Evolutionary conservation across 2,113 vertebrate species (phyloP).

Genomic region (Calidris pygmaea): DNA sequence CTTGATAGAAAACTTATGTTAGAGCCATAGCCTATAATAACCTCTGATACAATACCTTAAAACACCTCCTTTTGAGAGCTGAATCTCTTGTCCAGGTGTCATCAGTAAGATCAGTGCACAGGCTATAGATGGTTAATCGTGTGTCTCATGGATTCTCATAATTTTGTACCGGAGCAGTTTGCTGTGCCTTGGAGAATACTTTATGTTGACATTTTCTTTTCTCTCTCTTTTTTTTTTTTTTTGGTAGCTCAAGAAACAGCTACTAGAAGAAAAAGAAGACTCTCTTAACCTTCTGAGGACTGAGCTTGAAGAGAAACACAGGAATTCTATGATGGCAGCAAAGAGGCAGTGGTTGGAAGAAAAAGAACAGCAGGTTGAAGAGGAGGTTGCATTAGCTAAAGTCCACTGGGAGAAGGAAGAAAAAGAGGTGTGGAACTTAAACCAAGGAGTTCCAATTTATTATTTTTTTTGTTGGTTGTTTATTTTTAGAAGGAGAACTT

Average conservation of each 20-base stretch:
- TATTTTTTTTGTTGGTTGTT: neutral
- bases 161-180: neutral
- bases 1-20: neutral
- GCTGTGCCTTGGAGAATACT: neutral
- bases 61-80: neutral
- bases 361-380: slow-evolving; percentile 71
- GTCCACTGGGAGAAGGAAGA: slow-evolving; percentile 76
- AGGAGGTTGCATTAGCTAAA: slow-evolving; percentile 70
- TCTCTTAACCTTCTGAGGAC: slow-evolving; percentile 72
- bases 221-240: neutral
- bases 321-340: slow-evolving; percentile 60
- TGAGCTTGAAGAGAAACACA: slow-evolving; percentile 80
- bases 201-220: neutral
- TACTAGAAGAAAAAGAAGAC: slow-evolving; percentile 70
- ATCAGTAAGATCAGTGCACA: neutral
- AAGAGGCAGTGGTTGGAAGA: slow-evolving; percentile 81
- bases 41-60: neutral
- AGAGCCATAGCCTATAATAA: neutral
- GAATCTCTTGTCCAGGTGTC: neutral
- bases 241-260: slow-evolving; percentile 70
- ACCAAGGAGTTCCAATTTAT: neutral
- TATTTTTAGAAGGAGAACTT: neutral
- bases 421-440: slow-evolving; percentile 71
- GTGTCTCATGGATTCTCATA: neutral
- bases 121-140: neutral